Evolutionary conservation across 2,888 invertebrate species (phyloP).

Genomic region (Folsomia manolachei): DNA sequence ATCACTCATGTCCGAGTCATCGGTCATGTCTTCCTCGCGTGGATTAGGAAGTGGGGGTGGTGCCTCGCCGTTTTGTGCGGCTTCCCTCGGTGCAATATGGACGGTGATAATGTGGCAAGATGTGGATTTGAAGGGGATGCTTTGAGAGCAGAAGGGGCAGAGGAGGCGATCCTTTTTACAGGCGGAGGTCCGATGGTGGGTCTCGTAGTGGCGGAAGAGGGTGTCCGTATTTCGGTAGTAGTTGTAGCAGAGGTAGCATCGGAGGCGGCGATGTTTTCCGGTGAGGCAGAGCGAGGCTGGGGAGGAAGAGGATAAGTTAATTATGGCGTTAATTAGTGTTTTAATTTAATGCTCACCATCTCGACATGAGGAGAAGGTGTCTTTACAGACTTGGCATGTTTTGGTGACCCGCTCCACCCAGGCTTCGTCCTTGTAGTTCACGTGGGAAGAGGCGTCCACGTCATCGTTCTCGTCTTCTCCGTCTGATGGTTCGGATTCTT

Average conservation of each 20-base stretch:
- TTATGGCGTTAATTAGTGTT: not conserved
- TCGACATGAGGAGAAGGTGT: slow-evolving; percentile 9
- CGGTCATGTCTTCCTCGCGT: too few species aligned
- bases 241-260: slow-evolving; percentile 39
- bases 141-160: slow-evolving; percentile 31
- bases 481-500: not conserved
- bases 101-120: slow-evolving; percentile 37
- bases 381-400: slow-evolving; percentile 29
- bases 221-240: slow-evolving; percentile 29
- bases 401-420: slow-evolving; percentile 31
- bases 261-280: slow-evolving; percentile 21
- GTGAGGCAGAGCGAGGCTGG: slow-evolving; percentile 29
- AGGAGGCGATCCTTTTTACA: slow-evolving; percentile 26
- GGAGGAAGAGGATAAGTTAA: not conserved
- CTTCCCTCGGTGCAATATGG: slow-evolving; percentile 15
- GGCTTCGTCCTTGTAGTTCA: slow-evolving; percentile 22
- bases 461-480: slow-evolving; percentile 10
- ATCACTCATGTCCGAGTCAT: not conserved
- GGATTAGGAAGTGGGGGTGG: too few species aligned
- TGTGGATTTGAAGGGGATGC: slow-evolving; percentile 33
- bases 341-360: slow-evolving; percentile 1
- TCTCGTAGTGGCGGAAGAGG: slow-evolving; percentile 33
- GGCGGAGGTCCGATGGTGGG: slow-evolving; percentile 19
- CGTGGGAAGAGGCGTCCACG: slow-evolving; percentile 14
- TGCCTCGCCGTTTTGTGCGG: not conserved